These are phyloP conservation scores for Lasiurus borealis DNA, from an alignment of 2,113 vertebrate genomes.

Conservation along the genomic window DNA sequence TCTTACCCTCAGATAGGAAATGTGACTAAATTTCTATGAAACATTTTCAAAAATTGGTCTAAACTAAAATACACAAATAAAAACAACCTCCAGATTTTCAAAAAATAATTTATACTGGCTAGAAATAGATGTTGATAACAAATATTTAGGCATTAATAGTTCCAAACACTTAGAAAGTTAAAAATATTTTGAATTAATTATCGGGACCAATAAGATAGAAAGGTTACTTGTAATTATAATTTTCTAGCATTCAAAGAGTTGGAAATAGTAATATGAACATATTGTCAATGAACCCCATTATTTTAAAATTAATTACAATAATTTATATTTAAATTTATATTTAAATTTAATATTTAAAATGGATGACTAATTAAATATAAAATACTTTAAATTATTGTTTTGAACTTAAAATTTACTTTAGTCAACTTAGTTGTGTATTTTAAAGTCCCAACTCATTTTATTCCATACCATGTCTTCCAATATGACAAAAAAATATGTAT, in stretches of 20 bases:
- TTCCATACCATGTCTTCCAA: neutral
- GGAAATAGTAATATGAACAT: neutral
- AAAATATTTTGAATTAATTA: neutral
- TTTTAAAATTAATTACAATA: conserved; percentile 49
- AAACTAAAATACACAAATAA: neutral
- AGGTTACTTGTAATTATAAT: neutral
- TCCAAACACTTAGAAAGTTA: neutral
- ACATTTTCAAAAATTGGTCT: neutral
- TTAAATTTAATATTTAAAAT: conserved; percentile 39
- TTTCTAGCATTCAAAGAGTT: neutral
- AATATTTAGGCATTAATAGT: neutral
- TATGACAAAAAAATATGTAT: neutral
- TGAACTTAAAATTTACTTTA: conserved; percentile 31
- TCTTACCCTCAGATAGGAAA: neutral
- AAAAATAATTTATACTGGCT: neutral
- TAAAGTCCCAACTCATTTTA: neutral
- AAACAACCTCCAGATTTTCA: conserved; percentile 31
- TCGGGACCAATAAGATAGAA: neutral
- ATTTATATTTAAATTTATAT: too few species aligned
- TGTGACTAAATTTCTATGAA: neutral
- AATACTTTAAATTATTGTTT: neutral
- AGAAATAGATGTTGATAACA: neutral
- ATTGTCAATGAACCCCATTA: neutral
- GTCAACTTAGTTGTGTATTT: conserved; percentile 34
- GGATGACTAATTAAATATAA: conserved; percentile 16